phyloP scores from a whole-genome alignment of 2,797 vertebrate genomes.

The Thamnophis elegans region DNA sequence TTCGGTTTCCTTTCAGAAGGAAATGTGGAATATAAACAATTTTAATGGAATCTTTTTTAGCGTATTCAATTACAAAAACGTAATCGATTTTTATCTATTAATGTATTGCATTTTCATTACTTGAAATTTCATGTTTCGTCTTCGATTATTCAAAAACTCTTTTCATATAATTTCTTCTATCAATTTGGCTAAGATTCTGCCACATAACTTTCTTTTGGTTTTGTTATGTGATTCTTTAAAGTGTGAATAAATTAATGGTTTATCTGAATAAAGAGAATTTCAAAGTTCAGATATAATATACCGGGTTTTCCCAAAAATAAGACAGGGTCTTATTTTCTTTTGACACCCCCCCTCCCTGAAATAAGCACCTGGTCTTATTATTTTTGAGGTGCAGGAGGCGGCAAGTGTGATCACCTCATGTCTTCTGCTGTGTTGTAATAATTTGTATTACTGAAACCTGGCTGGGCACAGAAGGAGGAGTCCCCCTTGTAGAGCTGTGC shows the following conservation, averaged over 20 bases:
- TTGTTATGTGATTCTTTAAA: not conserved
- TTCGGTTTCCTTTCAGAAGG: not conserved
- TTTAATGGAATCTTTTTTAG: not conserved
- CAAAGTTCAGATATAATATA: not conserved
- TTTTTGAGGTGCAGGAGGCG: no score
- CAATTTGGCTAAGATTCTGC: not conserved
- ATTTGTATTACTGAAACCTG: no score
- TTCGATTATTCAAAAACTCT: not conserved
- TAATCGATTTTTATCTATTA: not conserved
- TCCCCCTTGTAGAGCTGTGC: no score
- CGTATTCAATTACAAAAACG: not conserved
- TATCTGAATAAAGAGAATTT: not conserved
- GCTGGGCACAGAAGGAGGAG: no score
- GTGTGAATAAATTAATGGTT: not conserved
- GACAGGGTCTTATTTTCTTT: no score
- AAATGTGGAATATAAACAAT: not conserved
- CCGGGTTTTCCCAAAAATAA: no score
- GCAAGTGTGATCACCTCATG: no score
- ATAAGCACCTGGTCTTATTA: no score
- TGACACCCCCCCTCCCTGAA: no score
- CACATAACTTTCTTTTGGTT: not conserved
- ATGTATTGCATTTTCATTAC: not conserved
- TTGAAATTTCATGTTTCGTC: not conserved
- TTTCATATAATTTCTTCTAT: not conserved
- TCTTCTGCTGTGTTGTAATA: no score